Percentiles rank a stretch among this genome's conserved stretches.
phyloP scores from a whole-genome alignment of 2,113 vertebrate species.

The Thryonomys swinderianus region DNA sequence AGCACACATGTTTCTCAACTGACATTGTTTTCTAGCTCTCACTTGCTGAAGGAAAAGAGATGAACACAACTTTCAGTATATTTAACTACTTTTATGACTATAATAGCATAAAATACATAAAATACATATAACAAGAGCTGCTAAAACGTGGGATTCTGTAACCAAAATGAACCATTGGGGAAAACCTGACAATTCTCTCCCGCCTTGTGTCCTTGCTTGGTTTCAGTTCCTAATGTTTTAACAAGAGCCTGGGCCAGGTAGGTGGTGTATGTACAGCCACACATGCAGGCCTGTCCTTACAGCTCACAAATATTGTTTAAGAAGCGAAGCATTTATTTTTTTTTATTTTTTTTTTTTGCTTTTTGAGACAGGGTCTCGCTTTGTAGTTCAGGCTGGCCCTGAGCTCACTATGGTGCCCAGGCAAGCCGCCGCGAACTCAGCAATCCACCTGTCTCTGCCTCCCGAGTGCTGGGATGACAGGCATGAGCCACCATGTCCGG shows the following conservation, averaged over 20 bases:
- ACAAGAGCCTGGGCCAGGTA: neutral
- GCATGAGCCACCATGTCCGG: too few relatives aligned
- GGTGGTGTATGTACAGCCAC: neutral
- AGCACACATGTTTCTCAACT: neutral
- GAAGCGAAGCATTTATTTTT: too few relatives aligned
- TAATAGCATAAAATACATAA: neutral
- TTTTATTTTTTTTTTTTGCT: too few relatives aligned
- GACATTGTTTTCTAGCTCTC: neutral
- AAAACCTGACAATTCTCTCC: accelerated
- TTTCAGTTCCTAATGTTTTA: neutral
- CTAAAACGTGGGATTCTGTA: neutral
- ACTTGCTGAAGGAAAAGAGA: neutral
- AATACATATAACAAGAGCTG: neutral
- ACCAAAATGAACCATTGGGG: neutral
- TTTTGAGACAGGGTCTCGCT: too few relatives aligned
- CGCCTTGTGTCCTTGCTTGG: accelerated
- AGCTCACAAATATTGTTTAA: neutral
- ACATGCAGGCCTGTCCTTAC: neutral
- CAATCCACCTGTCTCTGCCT: too few relatives aligned
- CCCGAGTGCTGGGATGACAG: too few relatives aligned
- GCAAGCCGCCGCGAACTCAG: too few relatives aligned
- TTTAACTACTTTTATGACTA: neutral
- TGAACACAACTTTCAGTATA: neutral
- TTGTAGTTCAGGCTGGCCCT: too few relatives aligned
- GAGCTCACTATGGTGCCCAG: too few relatives aligned